Evolutionary conservation across 2,888 invertebrate species (phyloP), one percentile per base, ranked within the genome.

Genomic region (Bibio marci): DNA sequence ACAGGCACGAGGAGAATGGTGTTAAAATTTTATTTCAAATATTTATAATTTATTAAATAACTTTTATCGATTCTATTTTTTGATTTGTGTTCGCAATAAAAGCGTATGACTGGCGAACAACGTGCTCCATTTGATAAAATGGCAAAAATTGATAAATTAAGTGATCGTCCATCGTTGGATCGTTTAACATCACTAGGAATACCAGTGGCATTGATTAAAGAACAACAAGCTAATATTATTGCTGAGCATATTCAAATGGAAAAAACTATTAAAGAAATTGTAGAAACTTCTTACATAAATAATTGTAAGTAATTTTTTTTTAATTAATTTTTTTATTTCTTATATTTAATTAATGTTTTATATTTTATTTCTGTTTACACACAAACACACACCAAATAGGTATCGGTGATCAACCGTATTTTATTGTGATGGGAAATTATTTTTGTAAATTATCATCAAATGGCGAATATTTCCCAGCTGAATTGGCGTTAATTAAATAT

Each of bases 401-500:
- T 42, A 35, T 59, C n/a, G 50, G 51, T 14, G 43, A 43, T 1
- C 46, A 50, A 4, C 49, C 46, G 2, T 60, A 52, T 17, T 47
- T 50, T 3, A 56, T 61, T 31, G 48, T 49, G 1, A 52, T 54
- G 39, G 58, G 52, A 0, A 61, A 59, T 17, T 61, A 55, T 38
- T 61, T 58, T 34, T 48, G 49, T 0, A 58, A 54, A 43, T 50
- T 52, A 0, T 28, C n/a, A n/a, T n/a, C 45, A 0, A 46, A 47
- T 3, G 46, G 44, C 2, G 42, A 54, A 2, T 67, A 62, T 47
- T 52, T 58, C n/a, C 71, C 71, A 0, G 70, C 68, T 2, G 71
- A 71, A 51, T 56, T 71, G 31, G 63, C 66, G 0, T 44, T 71
- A 0, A 55, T 57, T 12, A 55, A 63, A 45, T 70, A 62, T 47